A percentile compares a stretch with the other conserved stretches of the same genome.
phyloP scores from a whole-genome alignment of 2,797 vertebrate genomes.

The Apogon talboti region DNA sequence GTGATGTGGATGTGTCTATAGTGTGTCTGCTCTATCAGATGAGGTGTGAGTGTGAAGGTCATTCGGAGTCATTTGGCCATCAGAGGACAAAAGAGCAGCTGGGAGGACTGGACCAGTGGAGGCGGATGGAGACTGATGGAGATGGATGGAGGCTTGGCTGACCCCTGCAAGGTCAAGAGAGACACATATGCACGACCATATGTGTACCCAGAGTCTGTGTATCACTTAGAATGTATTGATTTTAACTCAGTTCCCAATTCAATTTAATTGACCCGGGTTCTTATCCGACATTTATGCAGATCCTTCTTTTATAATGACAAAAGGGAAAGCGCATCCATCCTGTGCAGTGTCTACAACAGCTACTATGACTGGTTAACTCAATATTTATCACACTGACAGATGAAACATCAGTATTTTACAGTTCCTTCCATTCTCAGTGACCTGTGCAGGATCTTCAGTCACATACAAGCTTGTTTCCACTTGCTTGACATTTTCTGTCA shows the following conservation, averaged over 20 bases:
- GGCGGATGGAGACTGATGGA: conserved; percentile 53
- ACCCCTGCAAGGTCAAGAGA: conserved; percentile 66
- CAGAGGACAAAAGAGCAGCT: conserved; percentile 68
- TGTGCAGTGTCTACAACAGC: no score
- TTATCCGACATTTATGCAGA: conserved; percentile 15
- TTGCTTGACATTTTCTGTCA: conserved; percentile 3
- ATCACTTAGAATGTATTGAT: conserved; percentile 28
- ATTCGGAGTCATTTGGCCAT: conserved; percentile 49
- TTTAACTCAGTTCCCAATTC: conserved; percentile 21
- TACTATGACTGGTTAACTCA: no score
- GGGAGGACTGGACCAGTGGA: conserved; percentile 33
- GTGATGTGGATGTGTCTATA: conserved; percentile 33
- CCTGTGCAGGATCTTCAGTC: no score
- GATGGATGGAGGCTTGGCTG: conserved; percentile 55
- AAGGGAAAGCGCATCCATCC: background rate
- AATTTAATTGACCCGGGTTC: conserved; percentile 12
- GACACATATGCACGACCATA: conserved; percentile 30
- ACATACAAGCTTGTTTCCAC: background rate
- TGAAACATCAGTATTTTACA: background rate
- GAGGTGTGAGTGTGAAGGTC: conserved; percentile 61
- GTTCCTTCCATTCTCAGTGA: no score
- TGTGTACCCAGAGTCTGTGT: conserved; percentile 20
- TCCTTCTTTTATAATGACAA: background rate
- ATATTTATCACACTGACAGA: conserved; percentile 8
- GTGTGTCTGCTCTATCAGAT: conserved; percentile 54